These are phyloP conservation scores for Hozukius guyotensis DNA, from an alignment of 2,797 vertebrate species.

Conservation along the genomic window DNA sequence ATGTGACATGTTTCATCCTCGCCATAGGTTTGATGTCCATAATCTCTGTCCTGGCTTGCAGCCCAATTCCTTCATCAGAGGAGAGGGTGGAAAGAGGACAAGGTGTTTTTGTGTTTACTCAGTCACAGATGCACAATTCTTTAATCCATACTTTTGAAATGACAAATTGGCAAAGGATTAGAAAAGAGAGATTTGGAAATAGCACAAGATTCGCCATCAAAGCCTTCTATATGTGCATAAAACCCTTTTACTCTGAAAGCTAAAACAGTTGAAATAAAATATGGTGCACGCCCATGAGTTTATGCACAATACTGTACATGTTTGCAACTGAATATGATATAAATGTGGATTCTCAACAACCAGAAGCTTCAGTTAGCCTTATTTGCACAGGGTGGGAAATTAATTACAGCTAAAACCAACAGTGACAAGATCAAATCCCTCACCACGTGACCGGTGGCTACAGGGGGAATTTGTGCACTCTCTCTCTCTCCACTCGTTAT, in stretches of 20 bases:
- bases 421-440: slow-evolving; percentile 71
- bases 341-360: slow-evolving; percentile 26
- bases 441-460: slow-evolving; percentile 47
- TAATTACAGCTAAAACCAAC: slow-evolving; percentile 75
- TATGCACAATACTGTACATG: not conserved
- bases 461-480: slow-evolving; percentile 42
- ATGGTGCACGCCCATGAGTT: not conserved
- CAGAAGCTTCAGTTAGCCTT: slow-evolving; percentile 27
- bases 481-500: slow-evolving; percentile 46
- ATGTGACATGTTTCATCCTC: slow-evolving; percentile 24
- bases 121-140: slow-evolving; percentile 13
- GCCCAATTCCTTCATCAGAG: slow-evolving; percentile 11
- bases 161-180: slow-evolving; percentile 48
- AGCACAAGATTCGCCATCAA: not conserved
- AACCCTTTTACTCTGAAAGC: not conserved
- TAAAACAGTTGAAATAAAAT: not conserved
- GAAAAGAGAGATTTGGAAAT: slow-evolving; percentile 44
- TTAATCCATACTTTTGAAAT: slow-evolving; percentile 58
- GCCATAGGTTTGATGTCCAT: slow-evolving; percentile 35
- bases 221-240: not conserved
- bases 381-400: slow-evolving; percentile 52
- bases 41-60: slow-evolving; percentile 40
- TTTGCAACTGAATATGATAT: not conserved
- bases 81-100: slow-evolving; percentile 24
- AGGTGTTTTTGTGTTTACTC: slow-evolving; percentile 37